phyloP scores from a whole-genome alignment of 2,113 vertebrate species.

The Gymnarchus niloticus region DNA sequence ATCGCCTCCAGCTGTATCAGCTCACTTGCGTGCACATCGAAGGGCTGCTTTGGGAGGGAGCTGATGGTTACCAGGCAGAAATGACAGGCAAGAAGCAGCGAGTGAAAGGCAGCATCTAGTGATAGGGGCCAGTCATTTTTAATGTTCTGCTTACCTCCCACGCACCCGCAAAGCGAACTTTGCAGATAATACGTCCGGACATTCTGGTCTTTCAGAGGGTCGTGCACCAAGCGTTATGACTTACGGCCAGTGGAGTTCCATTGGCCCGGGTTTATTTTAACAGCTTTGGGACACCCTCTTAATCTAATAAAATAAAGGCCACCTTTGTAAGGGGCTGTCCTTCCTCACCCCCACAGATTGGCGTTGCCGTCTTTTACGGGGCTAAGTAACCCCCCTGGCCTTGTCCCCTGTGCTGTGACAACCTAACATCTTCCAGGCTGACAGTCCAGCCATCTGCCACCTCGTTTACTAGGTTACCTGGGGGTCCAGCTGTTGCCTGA shows the following conservation, averaged over 20 bases:
- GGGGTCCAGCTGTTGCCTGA: not conserved
- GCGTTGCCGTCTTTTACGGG: too few species aligned
- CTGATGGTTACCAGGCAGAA: constrained; percentile 6
- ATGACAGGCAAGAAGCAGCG: not conserved
- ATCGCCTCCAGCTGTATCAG: too few species aligned
- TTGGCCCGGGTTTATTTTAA: not conserved
- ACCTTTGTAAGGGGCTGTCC: not conserved
- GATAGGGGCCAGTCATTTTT: constrained; percentile 43
- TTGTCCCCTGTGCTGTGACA: not conserved
- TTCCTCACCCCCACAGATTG: not conserved
- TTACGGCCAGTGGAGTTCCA: not conserved
- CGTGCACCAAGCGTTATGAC: too few species aligned
- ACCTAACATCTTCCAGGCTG: not conserved
- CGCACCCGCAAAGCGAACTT: constrained; percentile 35
- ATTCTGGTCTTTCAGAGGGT: constrained; percentile 25
- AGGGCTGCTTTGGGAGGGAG: not conserved
- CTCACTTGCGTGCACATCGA: too few species aligned
- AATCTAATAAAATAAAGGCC: not conserved
- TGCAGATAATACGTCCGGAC: constrained; percentile 33
- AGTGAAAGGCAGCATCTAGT: constrained; percentile 15
- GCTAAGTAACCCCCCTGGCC: not conserved
- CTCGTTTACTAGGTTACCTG: not conserved
- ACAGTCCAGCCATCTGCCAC: constrained; percentile 13
- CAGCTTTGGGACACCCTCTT: not conserved
- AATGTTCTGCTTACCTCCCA: constrained; percentile 33